Conservation (phyloP, 2,113 vertebrate species). For the crab-eating macaque (Macaca fascicularis) region T2T-MFA8v1.1 NC_088387.1:81322001-81322500, state of each 20-base stretch:
- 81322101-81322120: not conserved
- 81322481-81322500: not conserved
- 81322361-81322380: not conserved
- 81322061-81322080: not conserved
- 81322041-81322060: not conserved
- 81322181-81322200: not conserved
- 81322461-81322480: not conserved
- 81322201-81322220: not conserved
- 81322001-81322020: not conserved
- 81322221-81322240: not conserved
- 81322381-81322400: not conserved
- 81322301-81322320: not conserved
- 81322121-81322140: not conserved
- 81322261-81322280: not conserved
- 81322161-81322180: not conserved
- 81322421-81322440: not conserved
- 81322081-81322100: not conserved
- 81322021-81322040: not conserved
- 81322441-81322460: not conserved
- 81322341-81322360: not conserved
- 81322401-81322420: not conserved
- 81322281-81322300: not conserved
- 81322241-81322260: not conserved
- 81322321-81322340: not conserved
- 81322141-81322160: not conserved